A percentile compares a stretch with the other conserved stretches of the same genome.
Conservation (phyloP, 2,113 vertebrate genomes). For the Alosa alosa region DNA sequence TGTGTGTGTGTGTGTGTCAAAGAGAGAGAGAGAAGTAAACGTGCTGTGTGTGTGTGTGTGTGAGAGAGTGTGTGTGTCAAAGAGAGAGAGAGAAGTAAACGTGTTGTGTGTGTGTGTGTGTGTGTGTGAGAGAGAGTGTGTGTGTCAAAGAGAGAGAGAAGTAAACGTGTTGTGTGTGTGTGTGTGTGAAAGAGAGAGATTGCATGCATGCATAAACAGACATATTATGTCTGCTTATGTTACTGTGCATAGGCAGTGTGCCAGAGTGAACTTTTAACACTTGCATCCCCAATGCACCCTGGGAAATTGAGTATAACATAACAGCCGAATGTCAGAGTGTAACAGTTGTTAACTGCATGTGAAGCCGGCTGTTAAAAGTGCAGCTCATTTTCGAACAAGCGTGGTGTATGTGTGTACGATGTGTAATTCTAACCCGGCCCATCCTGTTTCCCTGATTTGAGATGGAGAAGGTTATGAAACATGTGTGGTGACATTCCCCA, state of each 20-base stretch:
- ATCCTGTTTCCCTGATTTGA: not conserved
- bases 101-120: no score
- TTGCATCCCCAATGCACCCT: not conserved
- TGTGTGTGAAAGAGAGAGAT: not conserved
- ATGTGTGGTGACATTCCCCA: not conserved
- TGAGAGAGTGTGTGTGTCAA: no score
- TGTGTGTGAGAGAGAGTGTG: no score
- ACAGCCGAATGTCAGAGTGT: not conserved
- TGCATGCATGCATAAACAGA: not conserved
- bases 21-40: no score
- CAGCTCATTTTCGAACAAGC: not conserved
- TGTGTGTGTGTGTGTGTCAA: no score
- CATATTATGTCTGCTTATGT: not conserved
- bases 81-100: no score
- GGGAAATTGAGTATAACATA: not conserved
- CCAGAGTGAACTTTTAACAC: not conserved
- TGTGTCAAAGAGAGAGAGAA: no score
- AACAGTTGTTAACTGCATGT: not conserved
- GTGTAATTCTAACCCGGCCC: not conserved
- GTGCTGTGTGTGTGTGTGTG: no score
- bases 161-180: no score
- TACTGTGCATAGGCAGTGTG: constrained; percentile 12
- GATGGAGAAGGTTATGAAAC: not conserved
- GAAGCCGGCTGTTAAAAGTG: not conserved
- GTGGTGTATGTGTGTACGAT: not conserved